These are phyloP conservation scores for Drusus annulatus DNA, from an alignment of 1,140 invertebrate genomes.

Conservation along the genomic window DNA sequence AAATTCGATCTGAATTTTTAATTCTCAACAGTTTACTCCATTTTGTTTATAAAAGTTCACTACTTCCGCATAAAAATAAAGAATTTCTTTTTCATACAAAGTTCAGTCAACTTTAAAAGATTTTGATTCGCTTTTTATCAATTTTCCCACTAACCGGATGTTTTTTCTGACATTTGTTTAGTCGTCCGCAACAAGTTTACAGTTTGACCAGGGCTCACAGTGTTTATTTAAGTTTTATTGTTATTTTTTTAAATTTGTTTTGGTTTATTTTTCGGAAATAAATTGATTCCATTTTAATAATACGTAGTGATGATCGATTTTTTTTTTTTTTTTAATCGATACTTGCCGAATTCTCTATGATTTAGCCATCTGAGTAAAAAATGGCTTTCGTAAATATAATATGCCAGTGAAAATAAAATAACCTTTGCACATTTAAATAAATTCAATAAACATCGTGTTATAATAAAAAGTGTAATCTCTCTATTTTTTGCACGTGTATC, in stretches of 20 bases:
- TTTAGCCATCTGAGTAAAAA: background rate
- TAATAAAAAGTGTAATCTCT: background rate
- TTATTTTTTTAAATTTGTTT: background rate
- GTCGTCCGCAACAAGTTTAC: background rate
- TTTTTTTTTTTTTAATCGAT: too few relatives aligned
- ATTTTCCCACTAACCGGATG: background rate
- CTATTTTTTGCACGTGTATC: background rate
- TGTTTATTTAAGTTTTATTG: background rate
- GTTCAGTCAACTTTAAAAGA: too few relatives aligned
- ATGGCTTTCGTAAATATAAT: background rate
- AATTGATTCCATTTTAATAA: too few relatives aligned
- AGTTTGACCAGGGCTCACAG: background rate
- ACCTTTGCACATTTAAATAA: background rate
- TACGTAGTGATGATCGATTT: too few relatives aligned
- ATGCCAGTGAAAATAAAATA: background rate
- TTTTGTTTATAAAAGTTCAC: too few relatives aligned
- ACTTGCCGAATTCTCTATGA: too few relatives aligned
- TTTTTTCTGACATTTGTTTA: background rate
- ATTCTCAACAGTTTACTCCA: too few relatives aligned
- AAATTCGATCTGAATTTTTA: too few relatives aligned
- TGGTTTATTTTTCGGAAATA: too few relatives aligned
- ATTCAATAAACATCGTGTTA: background rate
- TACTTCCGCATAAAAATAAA: background rate
- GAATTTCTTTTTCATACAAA: too few relatives aligned
- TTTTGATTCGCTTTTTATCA: constrained; percentile 1